Evolutionary conservation across 2,113 vertebrate genomes (phyloP).

Genomic region (Semnornis frantzii): DNA sequence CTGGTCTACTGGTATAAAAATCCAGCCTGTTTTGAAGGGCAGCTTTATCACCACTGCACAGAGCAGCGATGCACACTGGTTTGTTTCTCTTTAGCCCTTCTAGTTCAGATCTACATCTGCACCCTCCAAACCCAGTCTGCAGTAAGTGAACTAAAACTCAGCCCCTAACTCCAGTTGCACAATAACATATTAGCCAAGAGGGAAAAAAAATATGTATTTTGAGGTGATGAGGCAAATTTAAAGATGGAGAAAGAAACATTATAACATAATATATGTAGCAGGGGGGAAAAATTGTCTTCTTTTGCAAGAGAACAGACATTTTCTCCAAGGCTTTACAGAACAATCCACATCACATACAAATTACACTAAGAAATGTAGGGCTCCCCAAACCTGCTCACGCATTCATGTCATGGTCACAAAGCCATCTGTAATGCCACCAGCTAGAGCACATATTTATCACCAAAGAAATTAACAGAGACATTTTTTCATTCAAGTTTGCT

Average conservation of each 20-base stretch:
- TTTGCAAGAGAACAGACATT: neutral
- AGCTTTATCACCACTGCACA: neutral
- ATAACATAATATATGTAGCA: neutral
- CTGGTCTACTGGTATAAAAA: neutral
- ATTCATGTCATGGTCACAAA: neutral
- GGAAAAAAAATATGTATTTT: neutral
- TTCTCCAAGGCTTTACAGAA: neutral
- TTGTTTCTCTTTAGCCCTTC: neutral
- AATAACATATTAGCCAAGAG: neutral
- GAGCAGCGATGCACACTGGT: rapidly evolving
- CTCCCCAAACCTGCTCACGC: neutral
- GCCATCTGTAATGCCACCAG: neutral
- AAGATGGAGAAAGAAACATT: neutral
- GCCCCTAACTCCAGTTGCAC: neutral
- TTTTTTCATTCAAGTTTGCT: neutral
- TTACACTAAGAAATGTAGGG: neutral
- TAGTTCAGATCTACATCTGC: neutral
- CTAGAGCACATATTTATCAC: neutral
- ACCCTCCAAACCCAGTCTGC: neutral
- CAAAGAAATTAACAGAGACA: neutral
- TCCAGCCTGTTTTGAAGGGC: neutral
- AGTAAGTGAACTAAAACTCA: neutral
- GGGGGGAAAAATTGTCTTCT: neutral
- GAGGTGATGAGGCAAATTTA: neutral
- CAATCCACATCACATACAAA: neutral